Base-by-base conservation (phyloP, 2,888 invertebrate genomes). In the Neoascia interrupta region DNA sequence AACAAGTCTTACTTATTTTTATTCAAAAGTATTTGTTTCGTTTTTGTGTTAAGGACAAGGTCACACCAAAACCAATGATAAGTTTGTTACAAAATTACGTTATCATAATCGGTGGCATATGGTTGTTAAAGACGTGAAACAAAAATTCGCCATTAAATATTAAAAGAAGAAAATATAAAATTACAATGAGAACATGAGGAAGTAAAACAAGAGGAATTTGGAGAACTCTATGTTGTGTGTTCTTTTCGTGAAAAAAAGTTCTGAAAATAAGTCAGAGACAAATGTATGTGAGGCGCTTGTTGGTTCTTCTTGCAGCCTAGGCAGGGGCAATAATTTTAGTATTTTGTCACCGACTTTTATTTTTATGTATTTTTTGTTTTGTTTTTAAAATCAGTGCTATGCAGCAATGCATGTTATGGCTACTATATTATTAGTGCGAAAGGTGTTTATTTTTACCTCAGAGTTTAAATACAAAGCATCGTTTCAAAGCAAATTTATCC, bases 241-340 rank as follows among this genome's bases (percentile, higher is more conserved):
- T 63, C 18, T 18, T 18, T 63, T 39, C 39, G 19, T 66, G 58
- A 60, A 53, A 74, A 68, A 68, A 37, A 19, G 36, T 51, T 70
- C 69, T 53, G 36, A 70, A 70, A 70, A 70, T 70, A 70, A 70
- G 53, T 70, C 51, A 60, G 69, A 15, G 26, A 43, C 26, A 13
- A 39, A 45, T 37, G 36, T 11, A 13, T 43, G 51, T 19, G 31
- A 21, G 34, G 11, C 10, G n/a, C 13, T 49, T 3, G 21, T 56
- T 21, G 10, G 8, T 5, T 41, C 2, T 3, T 18, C 39, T 31
- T 23, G 23, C n/a, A 36, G 37, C 11, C 2, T 34, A 1, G 10
- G 31, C 18, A 1, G n/a, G 6, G 10, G 15, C 43, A 28, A 21
- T 68, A 34, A 31, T 58, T 68, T 68, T 23, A 41, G 68, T 51